Percentiles rank a stretch among this genome's conserved stretches.
These are phyloP conservation scores for Ennomos quercinarius DNA, from an alignment of 2,888 invertebrate genomes.

Conservation along the genomic window DNA sequence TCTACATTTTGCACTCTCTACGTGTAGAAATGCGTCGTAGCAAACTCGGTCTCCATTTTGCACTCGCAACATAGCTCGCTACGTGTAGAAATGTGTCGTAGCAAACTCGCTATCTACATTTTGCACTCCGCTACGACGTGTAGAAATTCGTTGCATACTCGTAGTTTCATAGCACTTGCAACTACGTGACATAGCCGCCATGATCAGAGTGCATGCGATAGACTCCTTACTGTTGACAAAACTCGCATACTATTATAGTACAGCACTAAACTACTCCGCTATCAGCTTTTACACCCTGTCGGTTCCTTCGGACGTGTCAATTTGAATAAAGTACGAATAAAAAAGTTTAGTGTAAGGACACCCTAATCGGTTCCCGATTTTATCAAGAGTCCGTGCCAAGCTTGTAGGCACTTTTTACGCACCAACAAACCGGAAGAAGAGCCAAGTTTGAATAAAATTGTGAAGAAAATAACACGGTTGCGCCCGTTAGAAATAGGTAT, in stretches of 20 bases:
- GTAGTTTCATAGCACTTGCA: no score
- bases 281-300: conserved; percentile 70
- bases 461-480: conserved; percentile 30
- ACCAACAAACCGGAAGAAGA: conserved; percentile 53
- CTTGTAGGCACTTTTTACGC: conserved; percentile 63
- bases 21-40: no score
- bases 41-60: no score
- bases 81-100: no score
- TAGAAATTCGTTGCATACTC: no score
- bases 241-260: conserved; percentile 17
- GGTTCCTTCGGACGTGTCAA: conserved; percentile 59
- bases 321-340: conserved; percentile 74
- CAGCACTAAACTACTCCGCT: conserved; percentile 64
- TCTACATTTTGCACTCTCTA: no score
- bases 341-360: conserved; percentile 66
- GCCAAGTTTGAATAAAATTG: conserved; percentile 47
- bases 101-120: no score
- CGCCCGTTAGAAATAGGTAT: conserved; percentile 26
- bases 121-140: no score
- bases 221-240: conserved; percentile 1
- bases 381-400: conserved; percentile 60
- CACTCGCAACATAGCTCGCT: no score
- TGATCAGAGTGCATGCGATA: no score
- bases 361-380: conserved; percentile 67
- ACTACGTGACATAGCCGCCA: no score